Evolutionary conservation across 2,888 invertebrate species (phyloP).

Genomic region (Crioceris asparagi): DNA sequence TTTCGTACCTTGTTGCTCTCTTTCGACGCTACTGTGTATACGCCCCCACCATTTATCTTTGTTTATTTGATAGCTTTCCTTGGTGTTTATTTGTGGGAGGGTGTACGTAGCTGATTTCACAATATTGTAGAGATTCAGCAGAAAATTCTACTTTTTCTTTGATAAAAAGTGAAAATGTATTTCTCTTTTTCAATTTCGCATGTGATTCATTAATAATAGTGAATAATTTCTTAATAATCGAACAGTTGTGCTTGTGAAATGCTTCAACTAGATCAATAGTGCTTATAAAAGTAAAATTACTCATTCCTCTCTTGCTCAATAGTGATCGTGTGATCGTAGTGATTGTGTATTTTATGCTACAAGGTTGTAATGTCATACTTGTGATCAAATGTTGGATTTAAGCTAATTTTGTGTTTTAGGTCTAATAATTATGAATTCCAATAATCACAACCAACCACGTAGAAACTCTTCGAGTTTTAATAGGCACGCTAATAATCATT

Average conservation of each 20-base stretch:
- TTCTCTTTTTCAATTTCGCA: not conserved
- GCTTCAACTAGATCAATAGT: constrained; percentile 4
- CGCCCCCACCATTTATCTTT: constrained; percentile 4
- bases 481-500: constrained; percentile 34
- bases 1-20: too few species aligned
- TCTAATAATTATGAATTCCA: constrained; percentile 33
- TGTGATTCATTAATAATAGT: not conserved
- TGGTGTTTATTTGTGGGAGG: constrained; percentile 7
- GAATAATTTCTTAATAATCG: not conserved
- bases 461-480: constrained; percentile 35
- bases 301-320: constrained; percentile 32
- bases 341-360: constrained; percentile 22
- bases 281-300: constrained; percentile 26
- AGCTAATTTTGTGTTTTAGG: constrained; percentile 17
- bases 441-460: constrained; percentile 35
- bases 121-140: constrained; percentile 1
- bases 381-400: constrained; percentile 15
- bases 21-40: too few species aligned
- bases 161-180: not conserved
- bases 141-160: not conserved
- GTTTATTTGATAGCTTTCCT: constrained; percentile 6
- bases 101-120: constrained; percentile 5
- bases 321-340: constrained; percentile 22
- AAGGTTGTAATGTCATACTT: constrained; percentile 23
- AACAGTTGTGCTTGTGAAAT: not conserved